Conservation (phyloP, 1,140 invertebrate genomes). For the Dolichoris vasculosae region DNA sequence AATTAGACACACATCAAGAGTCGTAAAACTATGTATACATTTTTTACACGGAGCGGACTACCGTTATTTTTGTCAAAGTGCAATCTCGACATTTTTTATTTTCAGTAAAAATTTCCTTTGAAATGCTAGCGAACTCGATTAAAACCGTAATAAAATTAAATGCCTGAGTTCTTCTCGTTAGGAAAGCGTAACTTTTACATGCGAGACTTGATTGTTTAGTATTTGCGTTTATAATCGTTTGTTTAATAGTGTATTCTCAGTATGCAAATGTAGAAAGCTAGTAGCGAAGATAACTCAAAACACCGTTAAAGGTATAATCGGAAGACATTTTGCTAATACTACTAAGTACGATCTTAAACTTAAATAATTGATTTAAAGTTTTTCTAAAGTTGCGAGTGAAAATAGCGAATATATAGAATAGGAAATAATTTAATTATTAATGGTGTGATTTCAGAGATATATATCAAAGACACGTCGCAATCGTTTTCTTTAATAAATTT, state of each 20-base stretch:
- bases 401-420: too few species aligned
- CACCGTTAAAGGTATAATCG: neutral
- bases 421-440: too few species aligned
- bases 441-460: too few species aligned
- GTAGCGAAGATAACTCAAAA: neutral
- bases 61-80: neutral
- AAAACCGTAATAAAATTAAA: neutral
- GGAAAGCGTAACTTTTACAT: neutral
- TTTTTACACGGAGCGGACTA: neutral
- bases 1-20: neutral
- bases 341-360: neutral
- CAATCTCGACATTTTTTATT: too few species aligned
- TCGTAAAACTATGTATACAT: neutral
- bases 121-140: neutral
- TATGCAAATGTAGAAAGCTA: neutral
- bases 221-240: slow-evolving; percentile 1
- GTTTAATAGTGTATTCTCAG: neutral
- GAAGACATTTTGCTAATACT: neutral
- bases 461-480: too few species aligned
- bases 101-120: too few species aligned
- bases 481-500: too few species aligned
- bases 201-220: neutral
- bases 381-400: neutral
- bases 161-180: neutral
- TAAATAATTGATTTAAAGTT: neutral